Evolutionary conservation across 53 echinoderm and acorn worm species (phyloP).

Genomic region (Stichopus horrens): DNA sequence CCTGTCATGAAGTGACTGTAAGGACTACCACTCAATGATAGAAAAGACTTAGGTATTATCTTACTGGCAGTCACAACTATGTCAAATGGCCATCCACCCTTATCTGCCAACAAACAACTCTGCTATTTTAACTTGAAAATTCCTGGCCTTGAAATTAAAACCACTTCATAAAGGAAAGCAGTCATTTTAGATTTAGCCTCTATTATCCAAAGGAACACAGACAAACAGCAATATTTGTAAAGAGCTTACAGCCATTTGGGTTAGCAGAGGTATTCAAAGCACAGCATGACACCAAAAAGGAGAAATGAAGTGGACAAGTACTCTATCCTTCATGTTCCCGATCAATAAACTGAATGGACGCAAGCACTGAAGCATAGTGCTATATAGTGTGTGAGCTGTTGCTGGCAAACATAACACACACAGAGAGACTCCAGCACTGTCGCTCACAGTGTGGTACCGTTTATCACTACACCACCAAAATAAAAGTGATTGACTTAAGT

Average conservation of each 20-base stretch:
- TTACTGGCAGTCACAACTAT: too few relatives aligned
- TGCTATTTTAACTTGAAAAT: slow-evolving; percentile 24
- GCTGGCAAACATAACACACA: too few relatives aligned
- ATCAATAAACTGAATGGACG: not conserved
- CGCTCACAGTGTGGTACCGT: too few relatives aligned
- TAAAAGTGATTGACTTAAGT: too few relatives aligned
- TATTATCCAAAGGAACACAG: slow-evolving; percentile 2
- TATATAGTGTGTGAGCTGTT: too few relatives aligned
- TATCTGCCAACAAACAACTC: not conserved
- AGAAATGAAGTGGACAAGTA: not conserved
- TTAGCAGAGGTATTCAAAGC: not conserved
- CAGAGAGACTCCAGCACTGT: too few relatives aligned
- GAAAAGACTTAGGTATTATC: too few relatives aligned
- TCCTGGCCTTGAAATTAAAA: slow-evolving; percentile 17
- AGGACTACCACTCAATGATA: too few relatives aligned
- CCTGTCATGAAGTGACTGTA: too few relatives aligned
- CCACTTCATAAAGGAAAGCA: slow-evolving; percentile 29
- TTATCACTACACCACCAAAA: too few relatives aligned
- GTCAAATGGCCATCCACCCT: not conserved
- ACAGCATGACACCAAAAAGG: slow-evolving; percentile 14
- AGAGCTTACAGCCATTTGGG: slow-evolving; percentile 28
- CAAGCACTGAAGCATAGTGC: too few relatives aligned
- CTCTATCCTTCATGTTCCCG: not conserved
- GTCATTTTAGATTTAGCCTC: slow-evolving; percentile 25
- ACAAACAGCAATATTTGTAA: slow-evolving; percentile 26